phyloP scores from a whole-genome alignment of 1,140 invertebrate genomes.

The Dysdera silvatica region DNA sequence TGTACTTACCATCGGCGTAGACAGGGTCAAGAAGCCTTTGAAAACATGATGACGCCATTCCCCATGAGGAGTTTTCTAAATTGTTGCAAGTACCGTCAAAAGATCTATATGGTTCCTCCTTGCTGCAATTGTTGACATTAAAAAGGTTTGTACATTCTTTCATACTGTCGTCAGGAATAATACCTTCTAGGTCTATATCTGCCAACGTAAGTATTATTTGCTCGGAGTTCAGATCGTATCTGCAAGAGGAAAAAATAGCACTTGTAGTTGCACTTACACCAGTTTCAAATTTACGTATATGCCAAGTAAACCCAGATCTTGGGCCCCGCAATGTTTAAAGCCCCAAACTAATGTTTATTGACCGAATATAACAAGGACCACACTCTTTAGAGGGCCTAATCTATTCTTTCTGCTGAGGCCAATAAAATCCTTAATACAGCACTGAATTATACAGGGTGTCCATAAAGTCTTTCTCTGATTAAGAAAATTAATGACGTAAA shows the following conservation, averaged over 20 bases:
- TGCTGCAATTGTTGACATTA: conserved; percentile 1
- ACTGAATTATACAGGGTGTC: too few species aligned
- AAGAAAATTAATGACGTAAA: too few species aligned
- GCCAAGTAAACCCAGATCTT: too few species aligned
- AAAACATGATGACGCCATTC: conserved; percentile 67
- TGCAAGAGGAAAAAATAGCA: not conserved
- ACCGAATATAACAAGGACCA: too few species aligned
- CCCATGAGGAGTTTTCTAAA: conserved; percentile 80
- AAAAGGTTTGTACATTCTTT: conserved; percentile 6
- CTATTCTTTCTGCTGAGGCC: too few species aligned
- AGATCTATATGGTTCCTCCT: conserved; percentile 47
- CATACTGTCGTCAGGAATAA: conserved; percentile 3
- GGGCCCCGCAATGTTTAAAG: too few species aligned
- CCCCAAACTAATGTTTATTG: too few species aligned
- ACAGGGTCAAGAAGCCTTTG: conserved; percentile 43
- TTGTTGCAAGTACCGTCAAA: conserved; percentile 90
- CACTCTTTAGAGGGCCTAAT: too few species aligned
- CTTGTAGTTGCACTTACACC: too few species aligned
- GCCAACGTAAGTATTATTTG: conserved; percentile 13
- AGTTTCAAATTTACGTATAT: too few species aligned
- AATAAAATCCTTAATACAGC: too few species aligned
- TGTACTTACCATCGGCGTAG: conserved; percentile 48
- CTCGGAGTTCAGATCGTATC: conserved; percentile 19
- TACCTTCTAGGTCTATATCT: not conserved
- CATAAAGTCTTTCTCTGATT: too few species aligned